Base-by-base conservation (phyloP, 2,113 vertebrate species). In the Rana temporaria region DNA sequence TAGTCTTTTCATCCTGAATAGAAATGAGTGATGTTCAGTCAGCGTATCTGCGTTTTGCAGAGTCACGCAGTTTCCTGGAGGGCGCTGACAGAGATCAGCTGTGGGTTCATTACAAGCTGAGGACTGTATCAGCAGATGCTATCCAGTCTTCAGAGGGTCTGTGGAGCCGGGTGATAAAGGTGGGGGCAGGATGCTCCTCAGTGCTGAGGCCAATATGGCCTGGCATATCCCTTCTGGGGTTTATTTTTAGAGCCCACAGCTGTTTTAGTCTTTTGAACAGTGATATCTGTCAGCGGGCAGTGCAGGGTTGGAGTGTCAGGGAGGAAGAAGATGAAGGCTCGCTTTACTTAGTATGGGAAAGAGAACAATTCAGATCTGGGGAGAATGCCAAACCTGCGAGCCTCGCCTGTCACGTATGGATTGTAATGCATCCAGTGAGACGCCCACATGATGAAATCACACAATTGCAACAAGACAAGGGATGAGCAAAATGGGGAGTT, bases 191-290 rank as follows among this genome's bases (percentile, higher is more conserved):
- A 68, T 30, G 79, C 79, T 53, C 67, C 34, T 59, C 15, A 16
- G n/a, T 38, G 52, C 12, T 19, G 59, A 42, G 80, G 70, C 70
- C 65, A 62, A 75, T 66, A 66, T 9, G 26, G 80, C n/a, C 79
- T 16, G 38, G 38, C 68, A 53, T 64, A 55, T 55, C 67, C 79
- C 59, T 62, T 65, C 53, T 34, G 26, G 42, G 52, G 14, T 52
- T 48, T 81, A 73, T 74, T 53, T 65, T 73, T 81, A 73, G 79
- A 65, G 2, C 79, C 1, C 3, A 60, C 79, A 81, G 79, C 79
- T 81, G 79, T 38, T 81, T 57, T 14, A n/a, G 68, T 53, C 59
- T 69, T 82, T 82, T 82, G 60, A 82, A 74, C 68, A 71, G 57
- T 18, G 69, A 48, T 72, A 66, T 78, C 9, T 65, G 62, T 65